These are phyloP conservation scores for Galbula dea DNA, from an alignment of 2,113 vertebrate genomes.

Conservation along the genomic window DNA sequence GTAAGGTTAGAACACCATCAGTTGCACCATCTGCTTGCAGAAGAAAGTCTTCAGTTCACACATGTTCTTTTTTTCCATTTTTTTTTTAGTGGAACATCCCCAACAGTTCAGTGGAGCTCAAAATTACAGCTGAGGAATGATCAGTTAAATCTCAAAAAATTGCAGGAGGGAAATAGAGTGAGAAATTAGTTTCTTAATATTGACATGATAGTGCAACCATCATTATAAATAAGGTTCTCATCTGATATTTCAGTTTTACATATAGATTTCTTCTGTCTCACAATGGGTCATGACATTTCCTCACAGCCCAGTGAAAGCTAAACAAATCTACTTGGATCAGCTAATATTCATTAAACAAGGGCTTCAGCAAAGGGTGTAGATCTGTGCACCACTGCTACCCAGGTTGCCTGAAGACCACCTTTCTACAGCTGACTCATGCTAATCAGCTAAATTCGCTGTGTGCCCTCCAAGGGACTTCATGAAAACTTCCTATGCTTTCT, in stretches of 20 bases:
- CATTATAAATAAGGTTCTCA: not conserved
- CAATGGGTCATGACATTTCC: not conserved
- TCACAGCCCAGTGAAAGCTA: not conserved
- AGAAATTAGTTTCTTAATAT: slow-evolving; percentile 73
- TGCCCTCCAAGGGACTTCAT: not conserved
- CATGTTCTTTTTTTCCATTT: not conserved
- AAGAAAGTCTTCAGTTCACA: slow-evolving; percentile 46
- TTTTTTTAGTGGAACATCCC: slow-evolving; percentile 61
- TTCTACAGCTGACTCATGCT: not conserved
- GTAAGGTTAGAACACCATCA: slow-evolving; percentile 14
- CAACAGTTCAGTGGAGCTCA: slow-evolving; percentile 71
- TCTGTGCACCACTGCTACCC: not conserved
- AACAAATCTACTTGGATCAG: not conserved
- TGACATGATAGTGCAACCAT: slow-evolving; percentile 21
- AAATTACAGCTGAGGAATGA: slow-evolving; percentile 71
- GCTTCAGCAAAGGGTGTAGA: too few species aligned
- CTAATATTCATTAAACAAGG: not conserved
- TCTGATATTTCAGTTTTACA: slow-evolving; percentile 2
- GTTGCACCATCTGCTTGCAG: slow-evolving; percentile 4
- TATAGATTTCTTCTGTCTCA: not conserved
- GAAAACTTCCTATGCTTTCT: not conserved
- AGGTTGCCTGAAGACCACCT: not conserved
- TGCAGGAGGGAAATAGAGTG: slow-evolving; percentile 65
- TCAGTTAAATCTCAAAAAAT: slow-evolving; percentile 50
- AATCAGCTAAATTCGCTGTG: not conserved